Base-by-base conservation (phyloP, 2,888 invertebrate genomes). In the Sinotaia quadrata region DNA sequence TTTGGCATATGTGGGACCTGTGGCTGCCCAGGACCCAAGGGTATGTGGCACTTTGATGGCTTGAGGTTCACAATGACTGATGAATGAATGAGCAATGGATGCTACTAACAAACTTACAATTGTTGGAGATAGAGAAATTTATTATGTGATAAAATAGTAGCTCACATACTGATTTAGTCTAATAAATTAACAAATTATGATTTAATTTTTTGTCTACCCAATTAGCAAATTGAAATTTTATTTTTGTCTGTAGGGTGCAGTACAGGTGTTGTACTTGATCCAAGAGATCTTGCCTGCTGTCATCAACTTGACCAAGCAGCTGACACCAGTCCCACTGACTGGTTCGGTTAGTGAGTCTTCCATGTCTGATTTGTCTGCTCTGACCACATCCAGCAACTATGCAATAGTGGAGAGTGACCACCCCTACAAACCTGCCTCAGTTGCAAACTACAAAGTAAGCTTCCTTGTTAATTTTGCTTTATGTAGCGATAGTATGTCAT, bases 321-420 rank as follows among this genome's bases (percentile, higher is more conserved):
- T 89, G 44, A 87, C 88, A 15, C 88, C 89, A 69, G 83, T 86
- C 21, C 88, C 89, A 1, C 87, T 88, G 57, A 59, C 44, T 24
- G 41, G 41, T 57, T 89, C 89, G 56, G 69, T 84, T 60, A 71
- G 65, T 29, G 75, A 74, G 29, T 57, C 75, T 8, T 60, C 59
- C 47, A 75, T 77, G 31, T 65, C 72, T 21, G 78, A 78, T 41
- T 21, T 52, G 21, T 56, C 37, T 61, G 69, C 59, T 10, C 66
- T 67, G 52, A 95, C 95, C 33, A 94, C 95, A 1, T 94, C 95
- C 71, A 93, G 93, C 83, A 94, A 95, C 89, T 96, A 95, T 87
- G 94, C 95, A 4, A 93, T 95, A 91, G 92, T 97, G 1, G 98
- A 98, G 89, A 97, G 97, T 87, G 96, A 97, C 49, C 98, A 98